Conservation (phyloP, 2,888 invertebrate genomes). For the Allophyes oxyacanthae region DNA sequence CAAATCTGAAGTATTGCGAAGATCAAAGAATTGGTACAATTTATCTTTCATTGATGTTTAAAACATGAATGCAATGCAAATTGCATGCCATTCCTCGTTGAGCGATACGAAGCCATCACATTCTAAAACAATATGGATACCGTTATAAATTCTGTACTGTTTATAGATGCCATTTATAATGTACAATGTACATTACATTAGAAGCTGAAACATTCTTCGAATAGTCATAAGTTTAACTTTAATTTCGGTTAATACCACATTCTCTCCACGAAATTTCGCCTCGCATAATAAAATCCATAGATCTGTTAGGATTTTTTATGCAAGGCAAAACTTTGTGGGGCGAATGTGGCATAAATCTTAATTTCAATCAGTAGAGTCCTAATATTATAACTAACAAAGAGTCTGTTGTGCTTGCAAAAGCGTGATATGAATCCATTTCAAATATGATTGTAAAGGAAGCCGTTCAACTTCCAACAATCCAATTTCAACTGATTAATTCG, state of each 20-base stretch:
- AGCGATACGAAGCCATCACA: conserved; percentile 17
- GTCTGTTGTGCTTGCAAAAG: conserved; percentile 6
- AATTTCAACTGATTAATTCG: conserved; percentile 16
- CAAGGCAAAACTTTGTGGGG: no score
- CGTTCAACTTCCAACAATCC: conserved; percentile 8
- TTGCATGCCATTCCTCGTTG: conserved; percentile 39
- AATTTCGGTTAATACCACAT: no score
- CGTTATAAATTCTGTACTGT: conserved; percentile 37
- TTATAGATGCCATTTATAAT: conserved; percentile 37
- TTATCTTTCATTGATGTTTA: conserved; percentile 39
- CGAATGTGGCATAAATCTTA: no score
- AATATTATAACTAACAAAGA: conserved; percentile 11
- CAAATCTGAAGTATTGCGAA: not conserved
- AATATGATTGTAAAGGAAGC: conserved; percentile 11
- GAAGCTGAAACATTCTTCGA: conserved; percentile 20
- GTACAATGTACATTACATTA: conserved; percentile 13
- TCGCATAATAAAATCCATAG: no score
- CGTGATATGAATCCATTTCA: conserved; percentile 12
- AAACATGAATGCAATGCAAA: conserved; percentile 38
- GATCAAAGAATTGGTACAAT: conserved; percentile 30
- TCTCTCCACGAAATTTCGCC: no score
- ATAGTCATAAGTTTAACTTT: not conserved
- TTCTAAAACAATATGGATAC: conserved; percentile 40
- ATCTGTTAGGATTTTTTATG: no score
- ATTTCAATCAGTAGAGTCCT: not conserved